These are phyloP conservation scores for Neopelma chrysocephalum DNA, from an alignment of 2,797 vertebrate species.

Conservation along the genomic window DNA sequence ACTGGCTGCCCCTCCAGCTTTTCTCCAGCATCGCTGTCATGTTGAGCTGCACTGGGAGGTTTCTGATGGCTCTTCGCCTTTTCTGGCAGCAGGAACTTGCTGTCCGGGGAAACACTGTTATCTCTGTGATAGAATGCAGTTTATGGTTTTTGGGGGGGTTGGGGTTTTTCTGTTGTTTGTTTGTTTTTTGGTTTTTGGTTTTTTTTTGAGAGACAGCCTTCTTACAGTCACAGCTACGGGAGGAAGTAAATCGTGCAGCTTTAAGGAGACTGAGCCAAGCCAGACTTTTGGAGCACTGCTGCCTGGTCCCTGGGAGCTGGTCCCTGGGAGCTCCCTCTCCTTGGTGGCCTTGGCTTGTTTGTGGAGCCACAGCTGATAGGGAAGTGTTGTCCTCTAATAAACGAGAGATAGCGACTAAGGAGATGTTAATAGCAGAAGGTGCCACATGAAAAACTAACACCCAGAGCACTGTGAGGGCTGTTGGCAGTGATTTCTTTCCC, in stretches of 20 bases:
- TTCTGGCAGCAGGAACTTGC: not conserved
- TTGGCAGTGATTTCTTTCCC: not conserved
- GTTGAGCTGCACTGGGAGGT: fast-evolving
- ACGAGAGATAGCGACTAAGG: not conserved
- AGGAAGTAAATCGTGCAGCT: not conserved
- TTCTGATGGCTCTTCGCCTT: fast-evolving
- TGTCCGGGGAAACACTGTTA: not conserved
- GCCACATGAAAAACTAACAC: not conserved
- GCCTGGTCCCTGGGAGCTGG: fast-evolving
- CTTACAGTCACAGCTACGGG: not conserved
- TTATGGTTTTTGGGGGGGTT: not conserved
- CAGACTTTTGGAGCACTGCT: not conserved
- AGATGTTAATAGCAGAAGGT: not conserved
- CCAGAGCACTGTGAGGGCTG: not conserved
- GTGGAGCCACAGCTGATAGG: not conserved
- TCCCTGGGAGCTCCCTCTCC: not conserved
- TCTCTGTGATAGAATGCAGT: not conserved
- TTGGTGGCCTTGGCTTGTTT: not conserved
- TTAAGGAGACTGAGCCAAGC: not conserved
- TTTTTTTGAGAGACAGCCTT: not conserved
- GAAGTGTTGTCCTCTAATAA: conserved; percentile 9
- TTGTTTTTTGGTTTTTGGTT: no score
- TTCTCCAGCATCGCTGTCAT: fast-evolving
- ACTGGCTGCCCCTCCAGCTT: fast-evolving
- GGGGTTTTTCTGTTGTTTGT: not conserved